Evolutionary conservation across 2,888 invertebrate genomes (phyloP).

Genomic region (Scaptomyza polygonia): DNA sequence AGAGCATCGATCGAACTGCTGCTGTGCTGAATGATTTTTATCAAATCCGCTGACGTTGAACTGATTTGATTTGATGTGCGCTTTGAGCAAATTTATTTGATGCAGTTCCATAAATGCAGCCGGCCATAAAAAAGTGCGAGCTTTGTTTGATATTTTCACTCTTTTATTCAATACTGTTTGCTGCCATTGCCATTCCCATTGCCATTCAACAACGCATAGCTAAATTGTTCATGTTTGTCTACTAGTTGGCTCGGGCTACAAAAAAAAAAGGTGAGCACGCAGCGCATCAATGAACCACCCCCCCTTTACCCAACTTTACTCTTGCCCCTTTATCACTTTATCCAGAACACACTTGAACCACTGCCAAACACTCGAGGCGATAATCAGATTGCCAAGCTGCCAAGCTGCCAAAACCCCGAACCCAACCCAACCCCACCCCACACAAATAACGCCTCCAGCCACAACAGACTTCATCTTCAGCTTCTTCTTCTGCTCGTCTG

Average conservation of each 20-base stretch:
- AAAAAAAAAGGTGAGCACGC: slow-evolving; percentile 29
- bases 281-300: background rate
- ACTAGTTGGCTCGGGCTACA: slow-evolving; percentile 1
- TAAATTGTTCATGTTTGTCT: slow-evolving; percentile 56
- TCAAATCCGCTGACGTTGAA: slow-evolving; percentile 72
- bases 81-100: slow-evolving; percentile 72
- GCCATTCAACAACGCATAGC: slow-evolving; percentile 53
- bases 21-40: slow-evolving; percentile 63
- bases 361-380: slow-evolving; percentile 61
- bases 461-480: background rate
- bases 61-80: slow-evolving; percentile 70
- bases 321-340: background rate
- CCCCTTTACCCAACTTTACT: background rate
- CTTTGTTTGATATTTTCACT: slow-evolving; percentile 17
- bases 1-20: slow-evolving; percentile 33
- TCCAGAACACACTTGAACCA: slow-evolving; percentile 30
- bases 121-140: slow-evolving; percentile 47
- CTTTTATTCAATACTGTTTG: slow-evolving; percentile 11
- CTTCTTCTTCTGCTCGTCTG: no score
- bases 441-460: background rate
- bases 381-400: slow-evolving; percentile 67
- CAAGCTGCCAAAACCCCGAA: no score
- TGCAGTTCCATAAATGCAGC: slow-evolving; percentile 69
- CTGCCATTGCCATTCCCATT: slow-evolving; percentile 28
- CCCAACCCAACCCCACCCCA: no score